Evolutionary conservation across 2,888 invertebrate genomes (phyloP).

Genomic region (Eilema caniola): DNA sequence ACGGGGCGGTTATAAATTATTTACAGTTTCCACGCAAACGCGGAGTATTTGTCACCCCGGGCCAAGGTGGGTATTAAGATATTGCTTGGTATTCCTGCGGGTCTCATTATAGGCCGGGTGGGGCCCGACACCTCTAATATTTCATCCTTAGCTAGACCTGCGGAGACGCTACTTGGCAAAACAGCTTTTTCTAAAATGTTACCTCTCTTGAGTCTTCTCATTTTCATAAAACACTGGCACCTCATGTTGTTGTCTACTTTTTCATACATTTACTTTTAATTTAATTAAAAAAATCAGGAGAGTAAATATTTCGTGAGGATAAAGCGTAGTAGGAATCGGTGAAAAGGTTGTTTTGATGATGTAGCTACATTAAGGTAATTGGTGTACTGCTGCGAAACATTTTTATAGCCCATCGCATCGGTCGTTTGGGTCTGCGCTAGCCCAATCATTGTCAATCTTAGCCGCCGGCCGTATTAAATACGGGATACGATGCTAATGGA

Average conservation of each 20-base stretch:
- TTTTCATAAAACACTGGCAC: constrained; percentile 69
- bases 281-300: constrained; percentile 76
- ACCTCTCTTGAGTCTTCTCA: constrained; percentile 58
- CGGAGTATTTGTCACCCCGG: constrained; percentile 82
- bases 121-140: constrained; percentile 78
- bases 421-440: constrained; percentile 76
- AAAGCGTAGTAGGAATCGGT: constrained; percentile 71
- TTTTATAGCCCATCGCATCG: constrained; percentile 77
- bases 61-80: constrained; percentile 83
- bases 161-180: constrained; percentile 55
- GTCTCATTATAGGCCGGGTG: constrained; percentile 80
- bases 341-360: constrained; percentile 80
- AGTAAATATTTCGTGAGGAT: constrained; percentile 72
- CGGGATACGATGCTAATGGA: constrained; percentile 76
- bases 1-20: constrained; percentile 82
- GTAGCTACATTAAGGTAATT: constrained; percentile 85
- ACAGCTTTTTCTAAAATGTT: constrained; percentile 62
- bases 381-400: constrained; percentile 80
- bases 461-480: constrained; percentile 74
- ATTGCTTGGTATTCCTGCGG: constrained; percentile 84
- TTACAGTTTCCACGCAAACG: constrained; percentile 80
- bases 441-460: constrained; percentile 79
- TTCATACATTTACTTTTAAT: constrained; percentile 71
- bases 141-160: constrained; percentile 73
- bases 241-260: constrained; percentile 52